phyloP scores from a whole-genome alignment of 2,113 vertebrate species.

The Entomyzon cyanotis region DNA sequence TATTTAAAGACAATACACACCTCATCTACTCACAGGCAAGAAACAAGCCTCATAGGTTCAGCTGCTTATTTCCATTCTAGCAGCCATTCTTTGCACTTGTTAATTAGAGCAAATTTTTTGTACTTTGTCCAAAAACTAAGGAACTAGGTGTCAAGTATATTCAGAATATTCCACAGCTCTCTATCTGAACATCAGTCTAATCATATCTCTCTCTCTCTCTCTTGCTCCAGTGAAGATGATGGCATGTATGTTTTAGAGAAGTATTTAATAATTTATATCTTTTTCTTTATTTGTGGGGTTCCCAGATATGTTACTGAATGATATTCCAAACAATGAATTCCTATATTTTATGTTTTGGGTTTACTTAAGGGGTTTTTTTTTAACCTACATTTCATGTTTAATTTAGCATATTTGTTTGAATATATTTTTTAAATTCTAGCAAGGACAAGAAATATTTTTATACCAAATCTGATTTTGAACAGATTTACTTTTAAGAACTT shows the following conservation, averaged over 20 bases:
- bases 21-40: neutral
- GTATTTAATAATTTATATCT: neutral
- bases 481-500: neutral
- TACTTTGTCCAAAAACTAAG: neutral
- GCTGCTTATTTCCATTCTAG: neutral
- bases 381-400: neutral
- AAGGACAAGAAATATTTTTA: neutral
- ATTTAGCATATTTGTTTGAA: neutral
- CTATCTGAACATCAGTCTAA: neutral
- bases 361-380: neutral
- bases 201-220: neutral
- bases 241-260: neutral
- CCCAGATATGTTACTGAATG: neutral
- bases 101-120: neutral
- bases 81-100: neutral
- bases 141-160: neutral
- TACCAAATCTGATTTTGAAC: neutral
- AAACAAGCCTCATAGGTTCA: neutral
- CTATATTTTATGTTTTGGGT: neutral
- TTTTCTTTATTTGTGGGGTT: neutral
- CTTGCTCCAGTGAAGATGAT: neutral
- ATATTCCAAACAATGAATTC: neutral
- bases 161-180: neutral
- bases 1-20: neutral
- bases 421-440: neutral